Conservation (phyloP, 2,888 invertebrate species). For the Tenthredo livida region DNA sequence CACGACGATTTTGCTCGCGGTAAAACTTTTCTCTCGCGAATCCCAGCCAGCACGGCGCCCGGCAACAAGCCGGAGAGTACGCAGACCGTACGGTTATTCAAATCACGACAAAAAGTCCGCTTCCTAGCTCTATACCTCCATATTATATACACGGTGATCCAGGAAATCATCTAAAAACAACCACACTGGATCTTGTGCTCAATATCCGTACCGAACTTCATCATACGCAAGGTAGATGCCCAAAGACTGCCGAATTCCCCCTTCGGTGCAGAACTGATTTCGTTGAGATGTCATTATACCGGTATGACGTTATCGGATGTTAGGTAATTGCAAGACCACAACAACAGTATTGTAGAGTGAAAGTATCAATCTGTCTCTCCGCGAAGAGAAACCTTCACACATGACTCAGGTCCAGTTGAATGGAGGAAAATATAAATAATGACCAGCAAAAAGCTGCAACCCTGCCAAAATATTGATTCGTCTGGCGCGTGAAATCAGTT, state of each 20-base stretch:
- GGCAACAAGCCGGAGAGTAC: conserved; percentile 28
- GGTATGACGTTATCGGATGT: background rate
- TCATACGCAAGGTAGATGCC: background rate
- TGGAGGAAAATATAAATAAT: too few species aligned
- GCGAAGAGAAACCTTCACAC: background rate
- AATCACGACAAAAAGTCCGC: conserved; percentile 68
- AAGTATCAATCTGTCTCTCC: background rate
- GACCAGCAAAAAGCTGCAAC: too few species aligned
- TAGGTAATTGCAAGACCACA: background rate
- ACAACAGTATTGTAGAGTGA: background rate
- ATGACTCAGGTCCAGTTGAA: background rate
- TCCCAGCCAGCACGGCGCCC: conserved; percentile 12
- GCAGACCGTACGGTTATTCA: conserved; percentile 65
- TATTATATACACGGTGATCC: conserved; percentile 4
- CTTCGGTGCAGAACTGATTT: background rate
- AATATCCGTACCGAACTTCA: background rate
- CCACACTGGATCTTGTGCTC: background rate
- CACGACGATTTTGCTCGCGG: conserved; percentile 74
- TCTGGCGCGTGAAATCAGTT: background rate
- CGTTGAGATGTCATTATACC: background rate
- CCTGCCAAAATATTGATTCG: too few species aligned
- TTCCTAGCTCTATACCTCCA: conserved; percentile 31
- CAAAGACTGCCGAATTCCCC: background rate
- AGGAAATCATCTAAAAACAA: background rate
- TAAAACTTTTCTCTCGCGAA: conserved; percentile 28